Percentiles rank a stretch among this genome's conserved stretches.
Conservation (phyloP, 1,140 invertebrate species). For the Apis dorsata region DNA sequence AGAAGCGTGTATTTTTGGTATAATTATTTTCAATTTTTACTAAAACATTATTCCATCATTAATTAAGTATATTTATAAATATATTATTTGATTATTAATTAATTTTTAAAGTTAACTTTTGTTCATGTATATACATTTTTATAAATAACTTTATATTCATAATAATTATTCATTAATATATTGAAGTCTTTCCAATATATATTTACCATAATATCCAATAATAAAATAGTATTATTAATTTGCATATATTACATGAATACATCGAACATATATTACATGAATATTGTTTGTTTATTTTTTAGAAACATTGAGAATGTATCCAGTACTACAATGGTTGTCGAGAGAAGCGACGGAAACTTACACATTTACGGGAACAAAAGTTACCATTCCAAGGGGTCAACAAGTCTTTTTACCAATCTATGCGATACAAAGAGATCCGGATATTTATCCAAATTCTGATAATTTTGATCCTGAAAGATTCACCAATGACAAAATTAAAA, state of each 20-base stretch:
- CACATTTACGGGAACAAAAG: slow-evolving; percentile 35
- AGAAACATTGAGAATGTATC: slow-evolving; percentile 57
- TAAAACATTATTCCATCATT: background rate
- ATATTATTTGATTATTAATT: too few species aligned
- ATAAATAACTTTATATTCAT: too few species aligned
- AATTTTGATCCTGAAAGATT: slow-evolving; percentile 54
- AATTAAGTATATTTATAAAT: too few species aligned
- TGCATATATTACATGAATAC: background rate
- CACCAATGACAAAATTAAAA: background rate
- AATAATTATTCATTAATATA: too few species aligned
- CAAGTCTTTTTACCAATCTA: slow-evolving; percentile 26
- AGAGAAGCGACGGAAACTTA: slow-evolving; percentile 26
- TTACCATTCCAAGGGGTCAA: slow-evolving; percentile 23
- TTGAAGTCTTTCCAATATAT: too few species aligned
- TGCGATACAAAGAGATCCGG: slow-evolving; percentile 39
- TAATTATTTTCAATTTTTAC: background rate
- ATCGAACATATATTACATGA: background rate
- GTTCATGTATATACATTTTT: too few species aligned
- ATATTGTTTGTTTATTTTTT: background rate
- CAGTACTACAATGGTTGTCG: slow-evolving; percentile 22
- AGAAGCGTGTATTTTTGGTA: slow-evolving; percentile 31
- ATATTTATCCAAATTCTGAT: slow-evolving; percentile 50
- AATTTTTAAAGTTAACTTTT: too few species aligned
- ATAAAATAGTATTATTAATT: background rate
- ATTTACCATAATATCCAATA: too few species aligned